These are phyloP conservation scores for Zapus hudsonius DNA, from an alignment of 2,113 vertebrate species.

Conservation along the genomic window DNA sequence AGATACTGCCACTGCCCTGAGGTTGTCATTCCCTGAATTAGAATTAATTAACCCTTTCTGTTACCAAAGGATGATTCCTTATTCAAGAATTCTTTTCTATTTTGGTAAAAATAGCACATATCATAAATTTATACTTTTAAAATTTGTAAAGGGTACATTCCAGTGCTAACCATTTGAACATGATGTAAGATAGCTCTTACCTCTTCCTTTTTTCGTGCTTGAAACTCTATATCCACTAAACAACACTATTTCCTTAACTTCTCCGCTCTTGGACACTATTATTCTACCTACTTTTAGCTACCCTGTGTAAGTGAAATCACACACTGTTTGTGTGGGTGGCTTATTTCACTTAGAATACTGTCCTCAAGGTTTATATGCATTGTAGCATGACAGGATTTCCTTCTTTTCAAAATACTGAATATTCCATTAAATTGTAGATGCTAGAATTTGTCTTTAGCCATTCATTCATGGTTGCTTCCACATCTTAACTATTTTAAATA, in stretches of 20 bases:
- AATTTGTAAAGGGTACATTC: not conserved
- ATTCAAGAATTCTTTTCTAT: not conserved
- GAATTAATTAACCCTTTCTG: not conserved
- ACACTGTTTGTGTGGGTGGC: not conserved
- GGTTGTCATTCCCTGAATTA: not conserved
- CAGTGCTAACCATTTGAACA: not conserved
- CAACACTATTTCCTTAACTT: not conserved
- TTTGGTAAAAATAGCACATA: not conserved
- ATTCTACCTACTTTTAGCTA: not conserved
- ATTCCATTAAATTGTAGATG: not conserved
- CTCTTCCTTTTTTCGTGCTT: not conserved
- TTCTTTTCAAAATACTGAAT: not conserved
- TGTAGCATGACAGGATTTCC: not conserved
- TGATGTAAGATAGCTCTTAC: not conserved
- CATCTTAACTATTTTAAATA: not conserved
- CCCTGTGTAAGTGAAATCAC: not conserved
- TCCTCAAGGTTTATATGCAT: not conserved
- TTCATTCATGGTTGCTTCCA: not conserved
- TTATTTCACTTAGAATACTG: conserved; percentile 11
- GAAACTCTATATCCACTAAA: not conserved
- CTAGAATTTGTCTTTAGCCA: not conserved
- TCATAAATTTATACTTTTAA: not conserved
- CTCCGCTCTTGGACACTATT: not conserved
- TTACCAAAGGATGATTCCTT: not conserved
- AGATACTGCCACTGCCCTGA: not conserved